Evolutionary conservation across 1,140 invertebrate genomes (phyloP), one percentile per base, ranked within the genome.

Genomic region (Drosophila pseudoananassae): DNA sequence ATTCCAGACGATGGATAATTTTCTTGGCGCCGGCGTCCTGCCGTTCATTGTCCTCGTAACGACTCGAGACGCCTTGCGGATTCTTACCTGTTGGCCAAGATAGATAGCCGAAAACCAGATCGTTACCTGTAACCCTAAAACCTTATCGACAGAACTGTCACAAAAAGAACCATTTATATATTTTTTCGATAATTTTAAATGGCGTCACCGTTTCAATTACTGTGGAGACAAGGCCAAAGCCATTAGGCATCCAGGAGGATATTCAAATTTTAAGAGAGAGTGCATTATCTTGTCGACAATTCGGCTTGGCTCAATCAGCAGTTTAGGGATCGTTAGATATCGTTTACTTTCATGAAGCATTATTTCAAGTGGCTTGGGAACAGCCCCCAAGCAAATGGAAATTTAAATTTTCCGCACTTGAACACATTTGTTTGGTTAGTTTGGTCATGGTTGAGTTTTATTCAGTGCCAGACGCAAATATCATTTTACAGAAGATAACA

Each of bases 11-110:
- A 54, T 56, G 38, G 61, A 50, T 71, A 66, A 75, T 61, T 60
- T 49, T 52, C 36, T 66, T 88, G 83, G 83, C 83, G 83, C 83
- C 83, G 83, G 83, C 75, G 65, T 83, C 83, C 75, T 83, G 83
- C 52, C 57, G 78, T 63, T 74, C 69, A 57, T 71, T 82, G 52
- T 78, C 54, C 60, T 64, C 8, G 17, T 56, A 76, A 57, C 63
- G 73, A 58, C 68, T 53, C 9, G 38, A 71, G 43, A 65, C 47
- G 60, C 9, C 70, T 82, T 43, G 31, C 40, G 15, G 55, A 61
- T 31, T 56, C 57, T 47, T 71, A 78, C 82, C 64, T 82, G 78
- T 17, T 9, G 43, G 17, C 43, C 43, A 10, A 46, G 43, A 43
- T 68, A 38, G 2, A 29, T 17, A 7, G 40, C 25, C 51, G 47